Evolutionary conservation across 2,113 vertebrate genomes (phyloP).

Genomic region (Phrynosoma blainvillii): DNA sequence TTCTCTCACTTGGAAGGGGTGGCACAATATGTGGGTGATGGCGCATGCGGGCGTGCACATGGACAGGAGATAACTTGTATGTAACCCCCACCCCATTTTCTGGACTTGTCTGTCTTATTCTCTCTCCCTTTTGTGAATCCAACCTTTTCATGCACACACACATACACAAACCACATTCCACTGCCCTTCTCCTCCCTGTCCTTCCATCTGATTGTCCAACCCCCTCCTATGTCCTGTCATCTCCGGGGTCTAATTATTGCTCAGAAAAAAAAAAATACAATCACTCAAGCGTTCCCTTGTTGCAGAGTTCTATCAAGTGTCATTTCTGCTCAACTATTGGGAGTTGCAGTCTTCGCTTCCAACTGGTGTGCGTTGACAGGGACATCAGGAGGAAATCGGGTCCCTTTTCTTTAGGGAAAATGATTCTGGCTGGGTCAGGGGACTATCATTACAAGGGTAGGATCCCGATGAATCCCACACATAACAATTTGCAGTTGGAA

Average conservation of each 20-base stretch:
- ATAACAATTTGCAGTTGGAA: no score
- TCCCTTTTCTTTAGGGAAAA: neutral
- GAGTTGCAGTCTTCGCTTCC: neutral
- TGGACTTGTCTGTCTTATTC: neutral
- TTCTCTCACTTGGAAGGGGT: neutral
- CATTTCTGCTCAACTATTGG: neutral
- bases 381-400: neutral
- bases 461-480: neutral
- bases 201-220: neutral
- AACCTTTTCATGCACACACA: neutral
- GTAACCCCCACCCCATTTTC: neutral
- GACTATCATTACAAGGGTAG: neutral
- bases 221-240: slow-evolving; percentile 3
- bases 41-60: slow-evolving; percentile 45
- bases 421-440: neutral
- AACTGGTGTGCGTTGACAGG: neutral
- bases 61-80: slow-evolving; percentile 3
- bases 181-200: neutral
- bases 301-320: neutral
- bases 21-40: neutral
- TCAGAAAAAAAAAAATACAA: slow-evolving; percentile 12
- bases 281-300: slow-evolving; percentile 8
- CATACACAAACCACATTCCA: neutral
- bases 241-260: slow-evolving; percentile 13
- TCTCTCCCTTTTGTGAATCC: slow-evolving; percentile 5